A percentile compares a stretch with the other conserved stretches of the same genome.
Conservation (phyloP, 2,888 invertebrate species). For the Lasius platythorax region DNA sequence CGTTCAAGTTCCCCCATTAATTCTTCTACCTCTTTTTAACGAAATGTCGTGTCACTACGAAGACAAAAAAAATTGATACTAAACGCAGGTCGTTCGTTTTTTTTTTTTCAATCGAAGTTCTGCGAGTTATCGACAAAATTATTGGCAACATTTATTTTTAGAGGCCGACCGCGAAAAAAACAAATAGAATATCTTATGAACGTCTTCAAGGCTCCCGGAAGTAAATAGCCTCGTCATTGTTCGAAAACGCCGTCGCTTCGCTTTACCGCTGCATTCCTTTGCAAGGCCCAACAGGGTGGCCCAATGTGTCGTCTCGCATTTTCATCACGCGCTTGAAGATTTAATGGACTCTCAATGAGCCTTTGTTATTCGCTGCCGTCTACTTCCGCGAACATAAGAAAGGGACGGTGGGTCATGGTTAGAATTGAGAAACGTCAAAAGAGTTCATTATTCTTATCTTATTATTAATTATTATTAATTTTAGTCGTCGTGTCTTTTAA, state of each 20-base stretch:
- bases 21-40: neutral
- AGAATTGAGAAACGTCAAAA: neutral
- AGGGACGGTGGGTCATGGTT: neutral
- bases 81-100: neutral
- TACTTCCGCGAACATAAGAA: neutral
- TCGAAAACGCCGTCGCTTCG: constrained; percentile 3
- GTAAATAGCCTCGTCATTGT: constrained; percentile 19
- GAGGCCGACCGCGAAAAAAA: neutral
- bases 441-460: neutral
- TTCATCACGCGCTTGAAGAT: constrained; percentile 22
- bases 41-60: neutral
- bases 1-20: neutral
- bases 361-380: neutral
- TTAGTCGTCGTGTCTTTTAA: neutral
- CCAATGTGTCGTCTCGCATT: constrained; percentile 26
- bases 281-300: neutral
- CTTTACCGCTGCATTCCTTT: neutral
- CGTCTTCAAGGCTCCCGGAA: constrained; percentile 43
- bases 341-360: constrained; percentile 17
- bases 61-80: neutral
- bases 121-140: neutral
- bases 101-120: neutral
- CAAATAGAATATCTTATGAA: neutral
- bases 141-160: constrained; percentile 35
- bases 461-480: neutral